Evolutionary conservation across 2,113 vertebrate genomes (phyloP).

Genomic region (Aphyosemion australe): DNA sequence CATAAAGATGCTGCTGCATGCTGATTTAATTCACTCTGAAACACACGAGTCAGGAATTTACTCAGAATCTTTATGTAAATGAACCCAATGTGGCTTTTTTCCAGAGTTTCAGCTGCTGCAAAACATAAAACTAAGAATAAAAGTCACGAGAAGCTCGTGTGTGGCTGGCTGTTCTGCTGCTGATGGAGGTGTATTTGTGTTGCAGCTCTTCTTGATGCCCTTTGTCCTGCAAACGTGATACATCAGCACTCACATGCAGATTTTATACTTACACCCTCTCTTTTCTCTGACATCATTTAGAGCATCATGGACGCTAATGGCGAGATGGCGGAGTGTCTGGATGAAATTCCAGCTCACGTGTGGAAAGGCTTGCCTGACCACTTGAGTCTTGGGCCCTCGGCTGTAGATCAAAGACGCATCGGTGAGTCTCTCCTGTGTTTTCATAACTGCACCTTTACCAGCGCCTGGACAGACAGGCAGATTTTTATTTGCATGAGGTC

Average conservation of each 20-base stretch:
- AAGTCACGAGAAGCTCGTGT: no score
- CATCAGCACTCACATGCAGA: neutral
- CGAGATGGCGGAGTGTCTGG: slow-evolving; percentile 61
- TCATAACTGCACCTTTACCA: neutral
- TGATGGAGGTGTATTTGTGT: neutral
- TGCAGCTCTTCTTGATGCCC: neutral
- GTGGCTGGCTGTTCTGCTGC: no score
- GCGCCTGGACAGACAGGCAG: no score
- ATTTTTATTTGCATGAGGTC: neutral
- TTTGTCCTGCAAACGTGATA: neutral
- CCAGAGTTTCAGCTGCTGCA: neutral
- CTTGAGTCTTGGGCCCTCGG: slow-evolving; percentile 69
- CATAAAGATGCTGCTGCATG: no score
- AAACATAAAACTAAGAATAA: neutral
- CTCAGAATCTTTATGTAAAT: no score
- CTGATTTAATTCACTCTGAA: no score
- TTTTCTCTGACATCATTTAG: neutral
- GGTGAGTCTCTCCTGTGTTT: slow-evolving; percentile 53
- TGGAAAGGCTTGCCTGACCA: slow-evolving; percentile 71
- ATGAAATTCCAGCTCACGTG: slow-evolving; percentile 70
- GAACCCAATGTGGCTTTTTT: neutral
- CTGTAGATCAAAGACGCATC: slow-evolving; percentile 66
- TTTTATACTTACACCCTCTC: neutral
- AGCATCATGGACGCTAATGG: slow-evolving; percentile 61
- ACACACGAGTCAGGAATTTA: no score